Evolutionary conservation across 53 echinoderm and acorn worm genomes (phyloP), one percentile per base, ranked within the genome.

Genomic region (Patiria pectinifera): DNA sequence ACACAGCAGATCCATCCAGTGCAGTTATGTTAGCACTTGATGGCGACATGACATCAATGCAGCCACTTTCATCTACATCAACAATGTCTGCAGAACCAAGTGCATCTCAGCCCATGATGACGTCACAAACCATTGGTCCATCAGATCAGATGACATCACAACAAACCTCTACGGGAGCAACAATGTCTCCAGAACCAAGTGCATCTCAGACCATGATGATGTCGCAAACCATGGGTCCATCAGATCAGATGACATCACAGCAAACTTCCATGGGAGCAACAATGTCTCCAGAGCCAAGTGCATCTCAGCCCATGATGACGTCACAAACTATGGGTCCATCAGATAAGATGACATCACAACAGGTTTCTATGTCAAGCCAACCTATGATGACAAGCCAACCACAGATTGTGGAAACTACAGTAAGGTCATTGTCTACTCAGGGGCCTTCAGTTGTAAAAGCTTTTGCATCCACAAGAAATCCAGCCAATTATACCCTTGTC

Each of bases 401-500:
- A 53, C 53, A 5, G 8, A 53, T 53, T 53, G 53, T 53, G 8
- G 53, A 8, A 35, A 35, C 35, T 35, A 35, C 35, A 53, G 53
- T 53, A 53, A 53, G 53, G 53, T 53, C 53, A 53, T 53, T 53
- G 53, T 6, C 53, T 53, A 53, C 53, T 53, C 53, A 8, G 2
- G 53, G 53, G 8, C 8, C 53, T 53, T 53, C 53, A 53, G 53
- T 53, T 53, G 53, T 53, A 53, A 53, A 53, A 53, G 53, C 53
- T 53, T 53, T 53, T 53, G 53, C 53, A 5, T 53, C 53, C 2
- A 53, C 53, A 53, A 5, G 0, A 53, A 53, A 8, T 53, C 53
- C 80, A 19, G 89, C 89, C 11, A 89, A 79, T 44, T 89, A 75
- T n/a, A 78, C 89, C 4, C 45, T 89, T n/a, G 66, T n/a, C n/a